Conservation (phyloP, 2,888 invertebrate species). For the Xestia ashworthii region DNA sequence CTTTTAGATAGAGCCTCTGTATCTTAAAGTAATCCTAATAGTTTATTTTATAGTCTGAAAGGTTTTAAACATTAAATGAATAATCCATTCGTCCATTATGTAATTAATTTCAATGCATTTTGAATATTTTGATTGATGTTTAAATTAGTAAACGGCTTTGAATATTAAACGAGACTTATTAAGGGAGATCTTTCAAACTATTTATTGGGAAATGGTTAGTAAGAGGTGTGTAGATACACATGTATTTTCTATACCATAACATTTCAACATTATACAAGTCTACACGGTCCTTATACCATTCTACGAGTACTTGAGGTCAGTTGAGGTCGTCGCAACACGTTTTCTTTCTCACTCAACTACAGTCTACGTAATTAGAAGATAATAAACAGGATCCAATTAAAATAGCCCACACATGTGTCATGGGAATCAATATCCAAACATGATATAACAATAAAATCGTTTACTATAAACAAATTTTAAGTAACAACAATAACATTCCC, state of each 20-base stretch:
- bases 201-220: neutral
- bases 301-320: too few species aligned
- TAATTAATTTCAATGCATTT: slow-evolving; percentile 10
- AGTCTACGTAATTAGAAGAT: neutral
- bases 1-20: slow-evolving; percentile 6
- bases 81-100: slow-evolving; percentile 9
- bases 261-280: neutral
- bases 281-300: too few species aligned
- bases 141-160: neutral
- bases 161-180: neutral
- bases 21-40: slow-evolving; percentile 3
- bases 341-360: too few species aligned
- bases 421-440: neutral
- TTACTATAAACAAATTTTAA: neutral
- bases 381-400: neutral
- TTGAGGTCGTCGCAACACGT: too few species aligned
- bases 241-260: neutral
- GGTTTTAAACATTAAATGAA: slow-evolving; percentile 8
- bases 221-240: neutral
- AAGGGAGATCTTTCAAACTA: neutral
- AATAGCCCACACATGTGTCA: neutral
- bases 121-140: slow-evolving; percentile 12
- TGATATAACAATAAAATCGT: neutral
- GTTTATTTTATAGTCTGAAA: slow-evolving; percentile 4
- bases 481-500: neutral